phyloP scores from a whole-genome alignment of 2,888 invertebrate species.

The Nowickia ferox region DNA sequence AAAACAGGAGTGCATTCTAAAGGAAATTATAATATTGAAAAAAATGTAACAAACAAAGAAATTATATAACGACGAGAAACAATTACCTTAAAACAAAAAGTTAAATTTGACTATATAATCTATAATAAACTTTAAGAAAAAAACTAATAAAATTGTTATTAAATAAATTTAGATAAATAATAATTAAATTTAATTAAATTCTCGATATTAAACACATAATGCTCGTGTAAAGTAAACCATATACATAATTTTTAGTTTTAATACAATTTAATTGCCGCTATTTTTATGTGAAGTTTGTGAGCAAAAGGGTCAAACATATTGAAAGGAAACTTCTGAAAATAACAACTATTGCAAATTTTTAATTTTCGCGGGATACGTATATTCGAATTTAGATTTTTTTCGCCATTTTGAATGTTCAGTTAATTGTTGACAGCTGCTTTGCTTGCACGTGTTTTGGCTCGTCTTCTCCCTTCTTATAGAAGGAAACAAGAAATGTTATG shows the following conservation, averaged over 20 bases:
- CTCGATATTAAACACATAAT: conserved; percentile 44
- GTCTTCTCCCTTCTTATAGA: too few relatives aligned
- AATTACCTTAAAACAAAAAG: conserved; percentile 71
- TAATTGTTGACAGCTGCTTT: too few relatives aligned
- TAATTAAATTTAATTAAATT: conserved; percentile 25
- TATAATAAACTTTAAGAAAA: conserved; percentile 74
- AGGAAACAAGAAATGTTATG: too few relatives aligned
- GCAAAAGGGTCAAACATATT: too few relatives aligned
- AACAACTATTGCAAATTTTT: too few relatives aligned
- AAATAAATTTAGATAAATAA: conserved; percentile 59
- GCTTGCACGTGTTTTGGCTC: too few relatives aligned
- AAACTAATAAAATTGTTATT: conserved; percentile 63
- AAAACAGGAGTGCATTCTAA: conserved; percentile 61
- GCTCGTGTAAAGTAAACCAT: conserved; percentile 24
- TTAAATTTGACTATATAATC: conserved; percentile 82
- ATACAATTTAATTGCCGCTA: conserved; percentile 17
- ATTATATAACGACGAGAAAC: conserved; percentile 39
- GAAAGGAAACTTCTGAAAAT: too few relatives aligned
- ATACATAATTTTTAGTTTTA: background rate
- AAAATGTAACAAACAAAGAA: conserved; percentile 36
- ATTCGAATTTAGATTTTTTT: too few relatives aligned
- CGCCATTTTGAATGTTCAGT: too few relatives aligned
- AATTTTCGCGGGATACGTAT: too few relatives aligned
- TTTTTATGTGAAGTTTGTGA: too few relatives aligned
- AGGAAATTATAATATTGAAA: conserved; percentile 26